These are phyloP conservation scores for Lepidotrigona ventralis DNA, from an alignment of 1,140 invertebrate genomes.

Conservation along the genomic window DNA sequence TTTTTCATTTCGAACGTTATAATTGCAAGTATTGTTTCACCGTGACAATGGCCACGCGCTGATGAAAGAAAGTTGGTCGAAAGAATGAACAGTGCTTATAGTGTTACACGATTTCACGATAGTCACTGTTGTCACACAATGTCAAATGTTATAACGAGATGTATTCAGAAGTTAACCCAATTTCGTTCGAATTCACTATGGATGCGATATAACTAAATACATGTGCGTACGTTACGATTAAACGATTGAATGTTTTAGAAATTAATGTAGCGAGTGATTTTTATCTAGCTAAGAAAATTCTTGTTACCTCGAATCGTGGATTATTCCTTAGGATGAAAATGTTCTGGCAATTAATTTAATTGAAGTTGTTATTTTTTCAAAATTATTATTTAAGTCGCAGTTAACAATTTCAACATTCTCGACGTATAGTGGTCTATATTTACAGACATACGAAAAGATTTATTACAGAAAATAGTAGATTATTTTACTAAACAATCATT, in stretches of 20 bases:
- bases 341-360: no score
- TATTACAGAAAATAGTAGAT: no score
- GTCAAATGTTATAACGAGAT: background rate
- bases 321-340: no score
- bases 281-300: background rate
- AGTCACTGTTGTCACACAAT: background rate
- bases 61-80: background rate
- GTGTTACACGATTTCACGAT: background rate
- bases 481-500: no score
- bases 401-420: background rate
- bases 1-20: conserved; percentile 3
- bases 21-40: background rate
- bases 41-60: background rate
- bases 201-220: no score
- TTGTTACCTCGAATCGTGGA: no score
- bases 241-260: background rate
- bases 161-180: background rate
- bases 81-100: background rate
- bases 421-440: no score
- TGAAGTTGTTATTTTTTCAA: no score
- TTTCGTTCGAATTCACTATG: background rate
- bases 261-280: background rate
- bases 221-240: background rate
- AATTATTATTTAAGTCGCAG: no score
- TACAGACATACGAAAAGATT: no score